phyloP scores from a whole-genome alignment of 2,113 vertebrate genomes.

The Oreochromis tanganicae region DNA sequence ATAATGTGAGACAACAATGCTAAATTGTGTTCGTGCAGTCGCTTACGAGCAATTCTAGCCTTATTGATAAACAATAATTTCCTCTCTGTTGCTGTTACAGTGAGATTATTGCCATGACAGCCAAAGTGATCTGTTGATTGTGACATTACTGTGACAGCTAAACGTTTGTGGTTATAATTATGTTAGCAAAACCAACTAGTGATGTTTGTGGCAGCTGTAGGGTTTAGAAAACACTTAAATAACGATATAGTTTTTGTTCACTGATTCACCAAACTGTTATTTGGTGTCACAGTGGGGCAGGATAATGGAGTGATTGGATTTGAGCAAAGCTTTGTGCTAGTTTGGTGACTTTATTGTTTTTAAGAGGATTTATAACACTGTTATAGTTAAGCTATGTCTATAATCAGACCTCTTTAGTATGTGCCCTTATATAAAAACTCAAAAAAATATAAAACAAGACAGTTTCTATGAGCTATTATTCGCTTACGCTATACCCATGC shows the following conservation, averaged over 20 bases:
- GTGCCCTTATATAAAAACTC: background rate
- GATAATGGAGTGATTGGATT: background rate
- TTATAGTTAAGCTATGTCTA: background rate
- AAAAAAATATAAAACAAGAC: background rate
- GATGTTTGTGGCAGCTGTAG: background rate
- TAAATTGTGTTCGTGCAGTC: background rate
- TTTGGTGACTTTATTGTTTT: background rate
- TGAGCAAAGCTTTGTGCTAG: background rate
- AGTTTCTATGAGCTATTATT: background rate
- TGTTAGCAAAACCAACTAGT: background rate
- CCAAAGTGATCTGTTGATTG: slow-evolving; percentile 1
- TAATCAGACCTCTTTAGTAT: background rate
- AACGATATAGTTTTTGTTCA: background rate
- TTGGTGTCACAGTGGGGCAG: background rate
- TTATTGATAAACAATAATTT: background rate
- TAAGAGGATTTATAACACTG: background rate
- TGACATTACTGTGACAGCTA: slow-evolving; percentile 24
- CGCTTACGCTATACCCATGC: background rate
- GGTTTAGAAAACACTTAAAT: background rate
- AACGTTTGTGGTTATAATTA: background rate
- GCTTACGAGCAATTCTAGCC: background rate
- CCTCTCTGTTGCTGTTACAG: background rate
- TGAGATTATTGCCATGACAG: background rate
- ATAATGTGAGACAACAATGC: background rate
- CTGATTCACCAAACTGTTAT: background rate